phyloP scores from a whole-genome alignment of 2,797 vertebrate genomes.

The Gila robusta region DNA sequence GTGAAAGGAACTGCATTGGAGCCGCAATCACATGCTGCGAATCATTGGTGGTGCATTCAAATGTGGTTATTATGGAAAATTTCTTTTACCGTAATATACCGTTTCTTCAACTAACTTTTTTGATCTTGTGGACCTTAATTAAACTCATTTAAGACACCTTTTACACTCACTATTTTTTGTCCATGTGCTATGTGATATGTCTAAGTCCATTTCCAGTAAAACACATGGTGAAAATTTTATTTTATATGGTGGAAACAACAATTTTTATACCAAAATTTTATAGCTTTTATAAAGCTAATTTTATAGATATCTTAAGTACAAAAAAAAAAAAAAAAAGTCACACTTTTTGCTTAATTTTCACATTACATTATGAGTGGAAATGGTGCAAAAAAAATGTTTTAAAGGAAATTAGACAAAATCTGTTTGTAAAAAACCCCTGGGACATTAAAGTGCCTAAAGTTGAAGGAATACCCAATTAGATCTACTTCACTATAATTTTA shows the following conservation, averaged over 20 bases:
- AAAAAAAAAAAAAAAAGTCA: background rate
- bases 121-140: background rate
- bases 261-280: background rate
- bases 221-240: background rate
- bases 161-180: background rate
- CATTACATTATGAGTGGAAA: background rate
- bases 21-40: constrained; percentile 58
- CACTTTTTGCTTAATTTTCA: background rate
- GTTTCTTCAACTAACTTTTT: constrained; percentile 7
- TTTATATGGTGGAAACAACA: too few relatives aligned
- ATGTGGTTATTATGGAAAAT: constrained; percentile 46
- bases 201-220: background rate
- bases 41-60: constrained; percentile 45
- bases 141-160: background rate
- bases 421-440: background rate
- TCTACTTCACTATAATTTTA: background rate
- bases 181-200: too few relatives aligned
- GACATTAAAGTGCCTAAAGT: constrained; percentile 12
- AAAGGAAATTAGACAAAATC: background rate
- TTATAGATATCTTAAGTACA: background rate
- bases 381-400: too few relatives aligned
- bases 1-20: constrained; percentile 71
- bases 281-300: background rate
- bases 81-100: constrained; percentile 24
- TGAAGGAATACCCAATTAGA: constrained; percentile 6